Conservation (phyloP, 2,113 vertebrate species). For the Prunella fulvescens region DNA sequence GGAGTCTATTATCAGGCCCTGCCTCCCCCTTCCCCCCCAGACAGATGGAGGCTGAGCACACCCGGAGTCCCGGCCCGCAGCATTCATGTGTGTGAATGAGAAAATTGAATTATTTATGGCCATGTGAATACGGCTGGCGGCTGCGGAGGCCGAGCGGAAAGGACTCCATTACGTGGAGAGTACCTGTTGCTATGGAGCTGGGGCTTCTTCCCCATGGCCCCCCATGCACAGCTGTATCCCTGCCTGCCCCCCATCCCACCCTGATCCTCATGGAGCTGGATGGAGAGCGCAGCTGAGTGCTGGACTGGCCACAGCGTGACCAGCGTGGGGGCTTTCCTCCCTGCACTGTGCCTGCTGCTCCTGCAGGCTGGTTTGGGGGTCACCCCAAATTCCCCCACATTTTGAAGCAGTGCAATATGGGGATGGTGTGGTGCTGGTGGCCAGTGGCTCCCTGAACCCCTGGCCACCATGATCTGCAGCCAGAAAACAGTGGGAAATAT, state of each 20-base stretch:
- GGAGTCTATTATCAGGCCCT: constrained; percentile 61
- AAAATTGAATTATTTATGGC: constrained; percentile 74
- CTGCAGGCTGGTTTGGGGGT: neutral
- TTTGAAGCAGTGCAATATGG: neutral
- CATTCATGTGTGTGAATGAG: constrained; percentile 72
- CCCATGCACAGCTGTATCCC: neutral
- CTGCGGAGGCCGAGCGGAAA: constrained; percentile 52
- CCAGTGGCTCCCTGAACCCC: neutral
- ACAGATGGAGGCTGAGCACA: constrained; percentile 63
- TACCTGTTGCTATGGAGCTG: constrained; percentile 69
- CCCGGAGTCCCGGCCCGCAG: constrained; percentile 27
- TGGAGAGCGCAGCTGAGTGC: accelerated
- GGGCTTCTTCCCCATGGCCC: neutral
- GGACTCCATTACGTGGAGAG: constrained; percentile 65
- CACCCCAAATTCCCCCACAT: neutral
- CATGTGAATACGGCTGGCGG: constrained; percentile 60
- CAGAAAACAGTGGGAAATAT: accelerated
- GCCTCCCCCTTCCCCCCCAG: constrained; percentile 23
- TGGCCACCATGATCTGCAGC: neutral
- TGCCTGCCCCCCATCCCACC: neutral
- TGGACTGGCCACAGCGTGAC: neutral
- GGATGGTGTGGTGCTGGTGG: neutral
- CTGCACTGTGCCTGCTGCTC: neutral
- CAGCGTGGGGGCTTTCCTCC: neutral
- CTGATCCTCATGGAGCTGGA: neutral